Evolutionary conservation across 2,888 invertebrate genomes (phyloP), one percentile per base, ranked within the genome.

Genomic region (Oscheius sp.): DNA sequence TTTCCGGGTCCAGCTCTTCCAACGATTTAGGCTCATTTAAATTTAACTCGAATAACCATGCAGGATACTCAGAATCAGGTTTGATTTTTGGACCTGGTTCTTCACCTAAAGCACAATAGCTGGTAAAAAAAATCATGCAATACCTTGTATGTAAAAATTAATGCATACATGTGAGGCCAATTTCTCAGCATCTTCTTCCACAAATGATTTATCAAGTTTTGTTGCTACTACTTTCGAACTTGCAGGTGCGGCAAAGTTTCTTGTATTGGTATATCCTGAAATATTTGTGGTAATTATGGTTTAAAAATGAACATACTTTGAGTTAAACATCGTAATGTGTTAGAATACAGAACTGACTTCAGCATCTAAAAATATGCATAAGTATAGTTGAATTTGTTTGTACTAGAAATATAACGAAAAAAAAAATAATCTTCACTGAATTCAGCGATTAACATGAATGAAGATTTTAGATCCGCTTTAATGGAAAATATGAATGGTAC

Each of bases 1-100:
- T 69, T 27, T 86, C 85, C 0, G 85, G 83, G 53, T 85, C 85
- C 74, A 87, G 52, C 25, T 87, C 87, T 72, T 88, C 88, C 29
- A 88, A 75, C 7, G 59, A 49, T 52, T 73, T 68, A 6, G 84
- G 81, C 35, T 78, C 61, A 18, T 74, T 69, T 23, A 87, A 53
- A 69, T 86, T 78, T 76, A 88, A 55, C 66, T 87, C 74, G 75
- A 87, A 87, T 27, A 88, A 72, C 90, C 90, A 90, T 9, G 88
- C 87, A 0, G 90, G 90, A 76, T 90, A 90, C 74, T 90, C 90
- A 21, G 85, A 84, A 76, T 90, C 89, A 6, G 89, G 85, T 59
- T 88, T 88, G 35, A 90, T 83, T 66, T 87, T 84, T 2, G 90
- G 90, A 58, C 90, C 90, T 0, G 89, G 89, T 74, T 90, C 90